A percentile compares a stretch with the other conserved stretches of the same genome.
Evolutionary conservation across 1,140 invertebrate genomes (phyloP).

Genomic region (Holcopasites calliopsidis): DNA sequence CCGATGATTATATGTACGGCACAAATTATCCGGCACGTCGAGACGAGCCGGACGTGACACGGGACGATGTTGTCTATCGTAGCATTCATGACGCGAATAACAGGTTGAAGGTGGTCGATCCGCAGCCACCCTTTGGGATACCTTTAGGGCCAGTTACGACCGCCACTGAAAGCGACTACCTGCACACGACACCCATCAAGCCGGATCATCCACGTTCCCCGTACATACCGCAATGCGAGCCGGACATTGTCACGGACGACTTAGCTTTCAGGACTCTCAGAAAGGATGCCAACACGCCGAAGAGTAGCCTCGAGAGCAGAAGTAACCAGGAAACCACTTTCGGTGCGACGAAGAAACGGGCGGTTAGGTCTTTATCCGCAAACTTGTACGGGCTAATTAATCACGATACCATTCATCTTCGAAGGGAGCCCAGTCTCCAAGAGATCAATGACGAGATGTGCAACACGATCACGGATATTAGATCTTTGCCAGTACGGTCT

Average conservation of each 20-base stretch:
- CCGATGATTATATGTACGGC: slow-evolving; percentile 15
- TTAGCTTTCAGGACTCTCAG: slow-evolving; percentile 90
- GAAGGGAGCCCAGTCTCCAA: slow-evolving; percentile 45
- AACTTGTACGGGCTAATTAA: slow-evolving; percentile 87
- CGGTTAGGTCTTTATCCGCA: slow-evolving; percentile 88
- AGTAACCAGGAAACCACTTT: slow-evolving; percentile 18
- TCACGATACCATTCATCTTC: slow-evolving; percentile 53
- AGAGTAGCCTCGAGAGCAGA: background rate
- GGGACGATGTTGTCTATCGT: slow-evolving; percentile 91
- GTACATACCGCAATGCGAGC: slow-evolving; percentile 85
- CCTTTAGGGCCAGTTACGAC: slow-evolving; percentile 89
- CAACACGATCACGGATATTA: background rate
- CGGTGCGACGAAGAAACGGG: slow-evolving; percentile 84
- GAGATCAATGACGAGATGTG: slow-evolving; percentile 29
- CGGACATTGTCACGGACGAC: slow-evolving; percentile 92
- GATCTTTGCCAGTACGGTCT: slow-evolving; percentile 13
- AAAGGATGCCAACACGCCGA: slow-evolving; percentile 84
- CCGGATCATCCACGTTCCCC: slow-evolving; percentile 80
- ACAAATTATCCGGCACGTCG: slow-evolving; percentile 59
- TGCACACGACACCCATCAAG: slow-evolving; percentile 85
- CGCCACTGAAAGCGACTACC: slow-evolving; percentile 89
- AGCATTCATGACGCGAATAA: slow-evolving; percentile 89
- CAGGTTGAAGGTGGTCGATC: slow-evolving; percentile 82
- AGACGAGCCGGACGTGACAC: slow-evolving; percentile 88
- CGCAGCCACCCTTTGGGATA: slow-evolving; percentile 94